phyloP scores from a whole-genome alignment of 2,888 invertebrate species.

The Volucella bombylans region DNA sequence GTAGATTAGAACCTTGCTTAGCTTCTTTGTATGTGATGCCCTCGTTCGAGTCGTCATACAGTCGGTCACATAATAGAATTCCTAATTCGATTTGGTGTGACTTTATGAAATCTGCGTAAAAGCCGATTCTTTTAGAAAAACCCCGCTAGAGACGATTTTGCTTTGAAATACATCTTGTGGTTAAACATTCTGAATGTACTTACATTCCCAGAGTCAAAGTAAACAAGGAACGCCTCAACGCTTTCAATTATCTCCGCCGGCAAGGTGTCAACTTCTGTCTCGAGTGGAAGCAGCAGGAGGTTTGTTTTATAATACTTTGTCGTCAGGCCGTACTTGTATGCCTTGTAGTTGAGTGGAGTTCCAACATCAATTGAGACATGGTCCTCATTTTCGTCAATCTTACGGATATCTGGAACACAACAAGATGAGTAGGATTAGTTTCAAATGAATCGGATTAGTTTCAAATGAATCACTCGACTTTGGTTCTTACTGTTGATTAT shows the following conservation, averaged over 20 bases:
- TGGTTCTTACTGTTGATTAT: slow-evolving; percentile 70
- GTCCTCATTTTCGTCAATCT: slow-evolving; percentile 62
- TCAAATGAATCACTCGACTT: neutral
- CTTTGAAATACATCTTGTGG: neutral
- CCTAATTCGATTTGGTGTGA: slow-evolving; percentile 76
- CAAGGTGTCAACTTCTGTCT: slow-evolving; percentile 65
- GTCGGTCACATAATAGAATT: slow-evolving; percentile 75
- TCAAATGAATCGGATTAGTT: neutral
- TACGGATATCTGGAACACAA: slow-evolving; percentile 50
- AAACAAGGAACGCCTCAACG: slow-evolving; percentile 75
- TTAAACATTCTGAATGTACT: neutral
- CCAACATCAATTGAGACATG: slow-evolving; percentile 61
- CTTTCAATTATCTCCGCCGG: slow-evolving; percentile 74
- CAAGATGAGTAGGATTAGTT: too few species aligned
- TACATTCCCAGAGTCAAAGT: slow-evolving; percentile 77
- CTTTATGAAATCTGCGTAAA: slow-evolving; percentile 76
- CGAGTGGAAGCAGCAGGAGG: slow-evolving; percentile 74
- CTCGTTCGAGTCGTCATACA: slow-evolving; percentile 75
- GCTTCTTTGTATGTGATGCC: slow-evolving; percentile 77
- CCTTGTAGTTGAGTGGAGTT: slow-evolving; percentile 63
- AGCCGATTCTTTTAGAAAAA: slow-evolving; percentile 74
- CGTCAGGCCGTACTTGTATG: slow-evolving; percentile 74
- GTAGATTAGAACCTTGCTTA: slow-evolving; percentile 74
- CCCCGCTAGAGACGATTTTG: slow-evolving; percentile 65
- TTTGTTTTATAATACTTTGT: slow-evolving; percentile 77